These are phyloP conservation scores for Drosophila orena DNA, from an alignment of 1,140 invertebrate genomes.

Conservation along the genomic window DNA sequence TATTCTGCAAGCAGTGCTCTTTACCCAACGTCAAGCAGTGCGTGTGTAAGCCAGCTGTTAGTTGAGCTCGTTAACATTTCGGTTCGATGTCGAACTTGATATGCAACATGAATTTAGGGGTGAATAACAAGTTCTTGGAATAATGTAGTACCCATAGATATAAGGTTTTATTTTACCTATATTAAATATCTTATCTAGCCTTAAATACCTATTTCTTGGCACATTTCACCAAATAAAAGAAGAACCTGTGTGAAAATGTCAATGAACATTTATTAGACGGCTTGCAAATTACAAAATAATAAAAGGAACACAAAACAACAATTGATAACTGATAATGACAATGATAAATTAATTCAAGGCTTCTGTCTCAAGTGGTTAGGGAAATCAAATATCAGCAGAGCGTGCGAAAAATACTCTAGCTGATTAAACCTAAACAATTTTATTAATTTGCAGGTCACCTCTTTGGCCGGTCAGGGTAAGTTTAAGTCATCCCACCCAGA, in stretches of 20 bases:
- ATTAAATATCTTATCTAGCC: too few species aligned
- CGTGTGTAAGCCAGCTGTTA: constrained; percentile 15
- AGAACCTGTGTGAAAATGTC: too few species aligned
- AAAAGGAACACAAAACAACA: constrained; percentile 40
- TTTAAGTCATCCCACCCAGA: constrained; percentile 7
- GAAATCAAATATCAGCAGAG: neutral
- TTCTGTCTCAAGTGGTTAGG: constrained; percentile 17
- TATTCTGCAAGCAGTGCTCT: constrained; percentile 42
- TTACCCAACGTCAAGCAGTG: constrained; percentile 7
- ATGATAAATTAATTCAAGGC: constrained; percentile 57
- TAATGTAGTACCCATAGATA: too few species aligned
- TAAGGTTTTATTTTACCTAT: too few species aligned
- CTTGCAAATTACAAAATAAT: constrained; percentile 5
- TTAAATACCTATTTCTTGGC: too few species aligned
- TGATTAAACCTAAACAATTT: neutral
- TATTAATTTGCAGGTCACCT: neutral
- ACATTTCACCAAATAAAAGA: too few species aligned
- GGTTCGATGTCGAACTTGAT: constrained; percentile 3
- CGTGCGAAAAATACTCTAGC: neutral
- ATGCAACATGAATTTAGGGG: neutral
- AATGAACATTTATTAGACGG: constrained; percentile 38
- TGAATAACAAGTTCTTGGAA: neutral
- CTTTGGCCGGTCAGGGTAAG: constrained; percentile 10
- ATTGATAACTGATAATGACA: constrained; percentile 66
- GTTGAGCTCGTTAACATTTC: neutral